Evolutionary conservation across 2,888 invertebrate species (phyloP), one percentile per base, ranked within the genome.

Genomic region (Sinelater perroti): DNA sequence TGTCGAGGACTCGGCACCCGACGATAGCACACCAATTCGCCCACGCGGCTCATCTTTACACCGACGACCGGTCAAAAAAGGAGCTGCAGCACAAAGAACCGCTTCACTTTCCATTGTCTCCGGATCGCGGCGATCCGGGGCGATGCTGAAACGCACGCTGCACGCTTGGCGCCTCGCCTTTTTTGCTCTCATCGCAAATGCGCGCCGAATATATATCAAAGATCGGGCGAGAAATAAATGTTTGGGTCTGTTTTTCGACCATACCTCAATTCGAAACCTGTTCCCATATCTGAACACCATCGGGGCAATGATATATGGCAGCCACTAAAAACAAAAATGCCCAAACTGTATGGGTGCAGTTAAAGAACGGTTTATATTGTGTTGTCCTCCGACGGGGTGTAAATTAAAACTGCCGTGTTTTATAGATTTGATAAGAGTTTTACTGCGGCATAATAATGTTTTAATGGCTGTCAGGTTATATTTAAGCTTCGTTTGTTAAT

Each of bases 401-500:
- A 69, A 70, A 71, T 71, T 71, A 71, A 71, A 70, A 69, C 68
- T 63, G 68, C 64, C 65, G 67, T 70, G 68, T 65, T 70, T 71
- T 70, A 71, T 70, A 66, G 70, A 68, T 67, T 66, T 67, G 70
- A 71, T 70, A 70, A 71, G 68, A 66, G 64, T 61, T 63, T 61
- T 62, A 65, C 63, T 49, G 59, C 53, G 57, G 59, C 63, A 66
- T 61, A 63, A 66, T 67, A 67, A 67, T 67, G 65, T 67, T 68
- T 70, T 68, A 70, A 65, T 66, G 67, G 63, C 65, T 66, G 63
- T 67, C 64, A 67, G 65, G 57, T 66, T 69, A 67, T 69, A 67
- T 64, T 65, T 64, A 65, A 64, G 64, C 66, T 68, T 67, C 63
- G 65, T 66, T 67, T 65, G 66, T 68, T 63, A 63, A 50, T 49